Conservation (phyloP, 2,113 vertebrate species). For the Seriola dumerili region DNA sequence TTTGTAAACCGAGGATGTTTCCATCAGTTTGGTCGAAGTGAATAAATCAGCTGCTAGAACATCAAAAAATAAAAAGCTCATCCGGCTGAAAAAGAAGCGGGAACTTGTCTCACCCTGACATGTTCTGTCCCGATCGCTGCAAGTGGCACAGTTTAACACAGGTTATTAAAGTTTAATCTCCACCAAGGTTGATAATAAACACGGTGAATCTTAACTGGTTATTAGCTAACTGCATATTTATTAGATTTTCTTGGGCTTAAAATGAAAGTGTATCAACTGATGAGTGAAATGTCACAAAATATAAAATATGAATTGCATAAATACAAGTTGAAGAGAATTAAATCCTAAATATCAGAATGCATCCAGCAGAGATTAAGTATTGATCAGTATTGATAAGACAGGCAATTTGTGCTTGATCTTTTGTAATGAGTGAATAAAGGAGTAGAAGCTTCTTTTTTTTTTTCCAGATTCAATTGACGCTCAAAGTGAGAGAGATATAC, state of each 20-base stretch:
- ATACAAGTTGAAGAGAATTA: neutral
- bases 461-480: neutral
- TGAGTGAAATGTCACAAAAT: neutral
- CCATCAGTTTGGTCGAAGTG: conserved; percentile 35
- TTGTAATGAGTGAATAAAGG: neutral
- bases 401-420: neutral
- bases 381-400: neutral
- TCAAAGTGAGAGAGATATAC: neutral
- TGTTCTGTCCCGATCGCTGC: conserved; percentile 16
- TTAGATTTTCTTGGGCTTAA: neutral
- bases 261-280: neutral
- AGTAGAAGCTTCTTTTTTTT: too few species aligned
- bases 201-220: conserved; percentile 5
- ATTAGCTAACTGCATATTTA: conserved; percentile 2
- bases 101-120: neutral
- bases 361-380: neutral
- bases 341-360: neutral
- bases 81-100: neutral
- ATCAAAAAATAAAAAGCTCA: conserved; percentile 22
- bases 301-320: neutral
- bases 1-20: conserved; percentile 39
- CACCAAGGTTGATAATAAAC: conserved; percentile 3
- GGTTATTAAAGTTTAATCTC: conserved; percentile 37
- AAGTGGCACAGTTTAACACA: conserved; percentile 37
- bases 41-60: conserved; percentile 32